A percentile compares a stretch with the other conserved stretches of the same genome.
Conservation (phyloP, 2,797 vertebrate genomes). For the Anabas testudineus region DNA sequence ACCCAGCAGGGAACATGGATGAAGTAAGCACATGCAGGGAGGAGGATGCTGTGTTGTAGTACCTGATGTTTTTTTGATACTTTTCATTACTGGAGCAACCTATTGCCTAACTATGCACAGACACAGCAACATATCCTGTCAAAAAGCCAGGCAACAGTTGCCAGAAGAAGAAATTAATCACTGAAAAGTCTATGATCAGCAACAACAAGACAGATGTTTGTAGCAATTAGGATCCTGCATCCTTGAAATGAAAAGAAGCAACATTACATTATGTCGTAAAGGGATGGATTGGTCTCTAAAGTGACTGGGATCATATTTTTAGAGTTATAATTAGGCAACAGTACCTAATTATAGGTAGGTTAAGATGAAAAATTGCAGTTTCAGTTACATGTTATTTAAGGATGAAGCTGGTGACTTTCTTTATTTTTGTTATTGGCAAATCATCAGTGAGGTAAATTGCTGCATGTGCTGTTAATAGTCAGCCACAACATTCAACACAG, state of each 20-base stretch:
- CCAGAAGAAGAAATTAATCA: constrained; percentile 8
- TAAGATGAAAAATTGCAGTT: too few species aligned
- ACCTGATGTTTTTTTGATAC: constrained; percentile 21
- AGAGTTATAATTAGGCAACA: too few species aligned
- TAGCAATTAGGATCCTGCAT: not conserved
- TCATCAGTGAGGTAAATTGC: too few species aligned
- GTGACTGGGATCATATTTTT: too few species aligned
- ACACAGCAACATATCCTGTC: constrained; percentile 4
- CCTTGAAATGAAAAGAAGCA: not conserved
- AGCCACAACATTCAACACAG: too few species aligned
- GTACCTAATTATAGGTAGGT: too few species aligned
- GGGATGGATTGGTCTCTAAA: too few species aligned
- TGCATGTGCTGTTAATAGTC: too few species aligned
- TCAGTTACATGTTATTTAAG: too few species aligned
- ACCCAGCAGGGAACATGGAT: constrained; percentile 45
- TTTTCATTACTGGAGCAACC: constrained; percentile 42
- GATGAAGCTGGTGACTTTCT: too few species aligned
- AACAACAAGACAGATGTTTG: not conserved
- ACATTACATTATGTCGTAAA: too few species aligned
- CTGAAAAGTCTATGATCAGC: not conserved
- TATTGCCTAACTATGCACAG: constrained; percentile 3
- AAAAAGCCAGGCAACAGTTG: constrained; percentile 9
- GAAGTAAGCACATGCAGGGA: constrained; percentile 38
- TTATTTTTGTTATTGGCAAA: too few species aligned
- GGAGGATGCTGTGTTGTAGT: constrained; percentile 42